phyloP scores from a whole-genome alignment of 2,113 vertebrate species.

The Pimephales promelas region DNA sequence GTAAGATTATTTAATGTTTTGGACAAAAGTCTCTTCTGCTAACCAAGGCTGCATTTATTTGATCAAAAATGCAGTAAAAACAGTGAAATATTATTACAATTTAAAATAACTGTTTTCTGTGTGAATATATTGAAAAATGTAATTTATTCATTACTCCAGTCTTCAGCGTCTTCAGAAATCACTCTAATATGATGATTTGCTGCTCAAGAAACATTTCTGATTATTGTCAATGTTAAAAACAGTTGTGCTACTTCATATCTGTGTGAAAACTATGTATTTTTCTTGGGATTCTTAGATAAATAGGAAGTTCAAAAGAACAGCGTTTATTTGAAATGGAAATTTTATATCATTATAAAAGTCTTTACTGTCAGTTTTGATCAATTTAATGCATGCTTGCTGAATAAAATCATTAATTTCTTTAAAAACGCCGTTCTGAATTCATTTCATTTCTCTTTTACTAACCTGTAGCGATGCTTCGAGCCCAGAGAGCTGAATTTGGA shows the following conservation, averaged over 20 bases:
- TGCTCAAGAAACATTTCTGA: neutral
- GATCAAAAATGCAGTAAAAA: neutral
- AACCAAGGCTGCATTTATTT: neutral
- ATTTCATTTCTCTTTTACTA: neutral
- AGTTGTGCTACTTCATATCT: no score
- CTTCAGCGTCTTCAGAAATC: slow-evolving; percentile 1
- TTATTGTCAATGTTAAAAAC: no score
- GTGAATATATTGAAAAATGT: neutral
- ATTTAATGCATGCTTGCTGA: neutral
- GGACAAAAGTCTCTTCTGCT: neutral
- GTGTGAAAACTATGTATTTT: no score
- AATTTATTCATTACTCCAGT: neutral
- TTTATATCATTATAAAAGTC: neutral
- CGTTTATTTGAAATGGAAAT: neutral
- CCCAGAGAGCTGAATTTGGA: slow-evolving; percentile 85
- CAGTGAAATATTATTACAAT: neutral
- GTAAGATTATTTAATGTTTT: neutral
- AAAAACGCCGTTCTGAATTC: neutral
- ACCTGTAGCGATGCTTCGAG: slow-evolving; percentile 86
- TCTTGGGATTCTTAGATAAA: no score
- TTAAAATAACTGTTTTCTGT: neutral
- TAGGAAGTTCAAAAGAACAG: no score
- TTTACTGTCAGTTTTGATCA: neutral
- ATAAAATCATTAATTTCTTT: neutral
- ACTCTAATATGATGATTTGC: neutral